These are phyloP conservation scores for Ammospiza maritima DNA, from an alignment of 2,797 vertebrate genomes.

Conservation along the genomic window DNA sequence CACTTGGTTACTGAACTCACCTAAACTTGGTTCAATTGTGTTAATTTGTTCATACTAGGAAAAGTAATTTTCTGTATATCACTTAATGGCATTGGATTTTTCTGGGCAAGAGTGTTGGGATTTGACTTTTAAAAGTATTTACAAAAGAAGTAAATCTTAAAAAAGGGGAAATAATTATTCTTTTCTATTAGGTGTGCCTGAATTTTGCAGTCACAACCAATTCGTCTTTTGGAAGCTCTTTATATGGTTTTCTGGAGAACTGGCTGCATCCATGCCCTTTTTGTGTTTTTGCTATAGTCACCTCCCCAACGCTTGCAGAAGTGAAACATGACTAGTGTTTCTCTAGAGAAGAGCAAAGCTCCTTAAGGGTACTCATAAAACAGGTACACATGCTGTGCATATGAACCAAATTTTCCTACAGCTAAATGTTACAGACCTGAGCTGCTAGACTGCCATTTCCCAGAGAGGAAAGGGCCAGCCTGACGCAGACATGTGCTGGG, in stretches of 20 bases:
- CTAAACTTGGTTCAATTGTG: not conserved
- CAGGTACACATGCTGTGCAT: not conserved
- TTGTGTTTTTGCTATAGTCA: not conserved
- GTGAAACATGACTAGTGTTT: not conserved
- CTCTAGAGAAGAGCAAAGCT: not conserved
- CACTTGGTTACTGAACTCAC: not conserved
- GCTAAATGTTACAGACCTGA: not conserved
- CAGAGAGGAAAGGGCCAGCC: not conserved
- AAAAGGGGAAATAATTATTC: not conserved
- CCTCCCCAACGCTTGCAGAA: not conserved
- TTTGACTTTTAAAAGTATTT: slow-evolving; percentile 33
- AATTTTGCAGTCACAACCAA: not conserved
- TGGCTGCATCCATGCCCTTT: not conserved
- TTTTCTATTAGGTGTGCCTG: not conserved
- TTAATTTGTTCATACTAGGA: not conserved
- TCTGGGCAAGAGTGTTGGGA: not conserved
- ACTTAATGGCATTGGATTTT: slow-evolving; percentile 3
- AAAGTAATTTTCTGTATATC: not conserved
- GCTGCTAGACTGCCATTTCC: not conserved
- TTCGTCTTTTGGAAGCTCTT: not conserved
- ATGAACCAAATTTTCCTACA: not conserved
- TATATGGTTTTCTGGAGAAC: not conserved
- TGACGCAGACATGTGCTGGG: not conserved
- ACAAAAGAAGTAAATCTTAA: not conserved
- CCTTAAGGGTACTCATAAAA: not conserved